A percentile compares a stretch with the other conserved stretches of the same genome.
Evolutionary conservation across 2,888 invertebrate species (phyloP).

Genomic region (Nephrotoma guestfalica): DNA sequence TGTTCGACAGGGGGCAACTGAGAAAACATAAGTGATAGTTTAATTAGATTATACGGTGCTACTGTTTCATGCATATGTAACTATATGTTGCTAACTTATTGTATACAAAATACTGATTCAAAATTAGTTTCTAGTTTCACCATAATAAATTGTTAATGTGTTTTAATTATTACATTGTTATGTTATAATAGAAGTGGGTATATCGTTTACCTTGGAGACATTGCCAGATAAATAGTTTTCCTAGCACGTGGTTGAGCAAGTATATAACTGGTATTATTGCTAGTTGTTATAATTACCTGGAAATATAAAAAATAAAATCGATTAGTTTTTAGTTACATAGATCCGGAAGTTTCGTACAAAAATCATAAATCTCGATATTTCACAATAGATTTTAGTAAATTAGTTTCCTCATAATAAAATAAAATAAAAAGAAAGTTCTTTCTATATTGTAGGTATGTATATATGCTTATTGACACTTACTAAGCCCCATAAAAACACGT

Average conservation of each 20-base stretch:
- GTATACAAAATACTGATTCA: background rate
- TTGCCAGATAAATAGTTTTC: background rate
- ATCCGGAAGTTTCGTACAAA: background rate
- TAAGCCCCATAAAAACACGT: background rate
- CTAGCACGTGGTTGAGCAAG: background rate
- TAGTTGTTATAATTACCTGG: background rate
- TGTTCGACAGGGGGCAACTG: background rate
- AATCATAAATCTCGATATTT: background rate
- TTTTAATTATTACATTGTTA: background rate
- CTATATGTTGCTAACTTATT: background rate
- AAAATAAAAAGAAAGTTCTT: background rate
- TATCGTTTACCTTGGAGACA: background rate
- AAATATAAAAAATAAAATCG: background rate
- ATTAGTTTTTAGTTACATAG: background rate
- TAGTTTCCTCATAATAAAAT: background rate
- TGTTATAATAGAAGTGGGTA: background rate
- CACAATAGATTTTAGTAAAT: background rate
- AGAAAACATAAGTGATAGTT: background rate
- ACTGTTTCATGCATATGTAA: background rate
- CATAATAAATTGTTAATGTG: background rate
- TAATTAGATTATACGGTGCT: background rate
- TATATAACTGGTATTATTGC: background rate
- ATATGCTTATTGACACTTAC: background rate
- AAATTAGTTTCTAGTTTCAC: background rate
- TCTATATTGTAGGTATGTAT: background rate